A percentile compares a stretch with the other conserved stretches of the same genome.
Evolutionary conservation across 2,888 invertebrate species (phyloP).

Genomic region (Ichneumoninae sp.): DNA sequence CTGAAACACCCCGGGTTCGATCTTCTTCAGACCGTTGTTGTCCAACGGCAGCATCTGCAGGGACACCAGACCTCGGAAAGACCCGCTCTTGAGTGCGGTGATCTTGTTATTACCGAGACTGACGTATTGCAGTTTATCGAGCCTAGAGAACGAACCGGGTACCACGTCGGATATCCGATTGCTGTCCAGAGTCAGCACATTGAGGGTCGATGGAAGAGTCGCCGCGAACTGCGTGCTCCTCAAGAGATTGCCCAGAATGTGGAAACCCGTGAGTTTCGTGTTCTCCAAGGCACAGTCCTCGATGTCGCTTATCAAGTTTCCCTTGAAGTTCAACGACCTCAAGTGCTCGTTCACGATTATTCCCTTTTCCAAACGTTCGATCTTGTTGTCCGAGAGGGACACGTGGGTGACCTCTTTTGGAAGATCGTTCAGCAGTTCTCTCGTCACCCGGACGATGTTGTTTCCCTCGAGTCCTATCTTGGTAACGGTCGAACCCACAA

Average conservation of each 20-base stretch:
- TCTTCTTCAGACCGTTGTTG: conserved; percentile 56
- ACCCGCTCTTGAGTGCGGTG: conserved; percentile 5
- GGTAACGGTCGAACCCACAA: conserved; percentile 64
- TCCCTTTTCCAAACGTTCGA: conserved; percentile 67
- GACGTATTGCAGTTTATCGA: conserved; percentile 60
- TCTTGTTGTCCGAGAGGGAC: conserved; percentile 70
- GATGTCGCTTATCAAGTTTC: conserved; percentile 81
- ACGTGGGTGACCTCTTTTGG: conserved; percentile 70
- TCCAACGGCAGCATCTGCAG: conserved; percentile 60
- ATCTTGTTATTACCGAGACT: conserved; percentile 47
- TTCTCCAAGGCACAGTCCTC: conserved; percentile 81
- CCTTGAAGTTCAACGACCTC: conserved; percentile 80
- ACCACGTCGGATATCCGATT: conserved; percentile 71
- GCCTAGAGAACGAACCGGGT: conserved; percentile 65
- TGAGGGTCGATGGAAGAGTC: conserved; percentile 72
- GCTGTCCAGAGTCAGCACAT: conserved; percentile 64
- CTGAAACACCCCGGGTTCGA: conserved; percentile 62
- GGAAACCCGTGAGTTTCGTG: conserved; percentile 76
- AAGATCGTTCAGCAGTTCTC: conserved; percentile 74
- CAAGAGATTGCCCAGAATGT: conserved; percentile 69
- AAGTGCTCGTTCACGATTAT: conserved; percentile 76
- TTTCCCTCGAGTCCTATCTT: conserved; percentile 73
- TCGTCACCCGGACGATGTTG: conserved; percentile 73
- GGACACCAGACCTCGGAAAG: conserved; percentile 63
- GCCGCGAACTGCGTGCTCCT: conserved; percentile 69